Base-by-base conservation (phyloP, 2,113 vertebrate species). In the human region DNA sequence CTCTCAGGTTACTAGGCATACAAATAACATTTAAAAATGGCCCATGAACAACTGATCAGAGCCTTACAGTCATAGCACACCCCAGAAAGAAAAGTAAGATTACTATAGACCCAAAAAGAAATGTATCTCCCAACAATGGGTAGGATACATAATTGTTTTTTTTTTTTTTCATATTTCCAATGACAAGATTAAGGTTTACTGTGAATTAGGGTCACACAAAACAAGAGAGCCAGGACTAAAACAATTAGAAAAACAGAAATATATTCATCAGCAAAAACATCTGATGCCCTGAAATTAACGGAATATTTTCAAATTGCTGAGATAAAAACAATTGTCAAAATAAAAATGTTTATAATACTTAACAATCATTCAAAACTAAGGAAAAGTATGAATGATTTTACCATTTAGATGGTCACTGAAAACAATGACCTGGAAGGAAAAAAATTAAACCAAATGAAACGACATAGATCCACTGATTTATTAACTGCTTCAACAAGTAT, bases 241-340 rank as follows among this genome's bases (percentile, higher is more conserved):
- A 35, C 4, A 90, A 17, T 52, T 38, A 92, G 40, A 88, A 61
- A 88, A 92, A 38, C 13, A 82, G 20, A 59, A 89, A 30, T 48
- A 73, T 9, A n/a, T 30, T 75, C 70, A 80, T 76, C 4, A 32
- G 30, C 23, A 52, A 93, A 94, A 93, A 55, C n/a, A n/a, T n/a
- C 1, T 27, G 23, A 88, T 88, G 16, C 10, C 35, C 93, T 2
- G 9, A 55, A 89, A 95, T 27, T 43, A 94, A 76, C 55, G 2
- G 7, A 73, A 64, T 81, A 75, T 89, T 66, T 94, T 87, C 57
- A 93, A 84, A 59, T 81, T 55, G 5, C 12, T 87, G 6, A 81
- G 11, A 78, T 66, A 87, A 82, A 91, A 84, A 82, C 59, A 40
- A 82, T 38, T 72, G 78, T 82, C n/a, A 82, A 92, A 94, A 75